These are phyloP conservation scores for Sicus ferrugineus DNA, from an alignment of 2,888 invertebrate genomes.

Conservation along the genomic window DNA sequence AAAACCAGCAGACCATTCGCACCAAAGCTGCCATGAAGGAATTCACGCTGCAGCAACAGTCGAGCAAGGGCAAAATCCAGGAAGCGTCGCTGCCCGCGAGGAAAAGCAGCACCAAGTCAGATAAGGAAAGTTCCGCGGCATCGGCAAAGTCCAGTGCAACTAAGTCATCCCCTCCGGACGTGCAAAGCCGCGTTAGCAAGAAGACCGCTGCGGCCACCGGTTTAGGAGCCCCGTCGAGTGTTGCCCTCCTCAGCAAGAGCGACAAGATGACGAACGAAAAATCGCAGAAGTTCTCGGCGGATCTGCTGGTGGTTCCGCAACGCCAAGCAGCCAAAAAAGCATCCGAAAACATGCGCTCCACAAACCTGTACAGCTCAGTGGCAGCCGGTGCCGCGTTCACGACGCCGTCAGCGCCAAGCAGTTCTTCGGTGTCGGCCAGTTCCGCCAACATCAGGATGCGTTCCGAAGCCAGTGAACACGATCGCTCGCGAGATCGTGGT, in stretches of 20 bases:
- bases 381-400: slow-evolving; percentile 37
- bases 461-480: slow-evolving; percentile 37
- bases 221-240: slow-evolving; percentile 36
- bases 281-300: slow-evolving; percentile 69
- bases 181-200: slow-evolving; percentile 33
- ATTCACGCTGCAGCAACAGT: slow-evolving; percentile 68
- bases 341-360: slow-evolving; percentile 83
- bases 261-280: slow-evolving; percentile 37
- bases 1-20: slow-evolving; percentile 72
- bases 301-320: slow-evolving; percentile 84
- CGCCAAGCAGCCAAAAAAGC: slow-evolving; percentile 91
- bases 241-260: slow-evolving; percentile 20
- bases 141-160: slow-evolving; percentile 6
- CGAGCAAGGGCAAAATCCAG: slow-evolving; percentile 44
- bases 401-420: background rate
- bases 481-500: slow-evolving; percentile 34
- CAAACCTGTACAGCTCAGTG: slow-evolving; percentile 63
- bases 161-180: slow-evolving; percentile 9
- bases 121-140: slow-evolving; percentile 19
- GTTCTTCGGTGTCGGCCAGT: slow-evolving; percentile 12
- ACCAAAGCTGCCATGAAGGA: slow-evolving; percentile 89
- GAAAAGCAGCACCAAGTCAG: slow-evolving; percentile 33
- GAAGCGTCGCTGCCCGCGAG: slow-evolving; percentile 30
- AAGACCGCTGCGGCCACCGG: slow-evolving; percentile 20
- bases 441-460: slow-evolving; percentile 12